Conservation (phyloP, 2,888 invertebrate species). For the Mythimna ferrago region DNA sequence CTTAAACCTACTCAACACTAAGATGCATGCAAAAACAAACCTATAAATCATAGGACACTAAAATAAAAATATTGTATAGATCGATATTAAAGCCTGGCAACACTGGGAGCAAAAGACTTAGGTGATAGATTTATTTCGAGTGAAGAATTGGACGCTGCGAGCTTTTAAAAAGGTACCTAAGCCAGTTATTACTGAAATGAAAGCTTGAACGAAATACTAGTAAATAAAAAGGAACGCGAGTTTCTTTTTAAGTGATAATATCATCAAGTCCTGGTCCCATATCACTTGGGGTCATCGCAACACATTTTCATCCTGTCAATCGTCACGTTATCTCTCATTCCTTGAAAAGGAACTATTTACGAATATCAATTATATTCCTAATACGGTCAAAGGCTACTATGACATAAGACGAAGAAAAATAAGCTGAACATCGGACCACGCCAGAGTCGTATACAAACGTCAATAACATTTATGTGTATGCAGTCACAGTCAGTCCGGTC, state of each 20-base stretch:
- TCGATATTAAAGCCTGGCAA: background rate
- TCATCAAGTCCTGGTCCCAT: background rate
- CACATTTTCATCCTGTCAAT: background rate
- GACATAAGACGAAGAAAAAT: background rate
- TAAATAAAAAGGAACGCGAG: too few species aligned
- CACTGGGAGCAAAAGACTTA: background rate
- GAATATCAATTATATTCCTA: too few species aligned
- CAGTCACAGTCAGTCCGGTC: conserved; percentile 49
- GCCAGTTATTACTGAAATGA: background rate
- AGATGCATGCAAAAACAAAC: background rate
- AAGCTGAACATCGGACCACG: conserved; percentile 39
- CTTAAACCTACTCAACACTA: conserved; percentile 11
- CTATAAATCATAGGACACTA: background rate
- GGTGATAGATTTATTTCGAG: background rate
- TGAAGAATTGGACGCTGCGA: background rate
- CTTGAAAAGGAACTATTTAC: too few species aligned
- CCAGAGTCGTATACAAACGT: conserved; percentile 31
- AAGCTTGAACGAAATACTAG: background rate
- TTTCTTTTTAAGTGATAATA: too few species aligned
- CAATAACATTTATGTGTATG: conserved; percentile 24
- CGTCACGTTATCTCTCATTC: too few species aligned
- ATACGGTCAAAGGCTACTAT: background rate
- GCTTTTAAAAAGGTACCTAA: background rate
- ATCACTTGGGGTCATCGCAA: background rate
- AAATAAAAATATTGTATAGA: conserved; percentile 1